A percentile compares a stretch with the other conserved stretches of the same genome.
phyloP scores from a whole-genome alignment of 1,140 invertebrate genomes.

The Zaprionus kolodkinae region DNA sequence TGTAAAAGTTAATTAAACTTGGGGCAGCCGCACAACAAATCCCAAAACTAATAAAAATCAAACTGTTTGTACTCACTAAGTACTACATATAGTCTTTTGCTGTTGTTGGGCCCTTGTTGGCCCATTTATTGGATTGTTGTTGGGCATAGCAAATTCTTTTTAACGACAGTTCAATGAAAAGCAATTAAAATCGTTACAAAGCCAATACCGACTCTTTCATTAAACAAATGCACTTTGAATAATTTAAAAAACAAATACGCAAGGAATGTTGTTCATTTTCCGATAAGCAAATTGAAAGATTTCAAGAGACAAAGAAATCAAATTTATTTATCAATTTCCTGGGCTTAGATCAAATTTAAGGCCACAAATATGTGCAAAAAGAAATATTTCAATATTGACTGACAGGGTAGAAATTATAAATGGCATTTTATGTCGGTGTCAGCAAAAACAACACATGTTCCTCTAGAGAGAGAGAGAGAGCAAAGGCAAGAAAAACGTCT shows the following conservation, averaged over 20 bases:
- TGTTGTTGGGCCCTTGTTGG: neutral
- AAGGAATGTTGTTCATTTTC: slow-evolving; percentile 8
- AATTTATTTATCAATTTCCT: slow-evolving; percentile 10
- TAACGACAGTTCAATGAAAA: slow-evolving; percentile 46
- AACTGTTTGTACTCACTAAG: slow-evolving; percentile 15
- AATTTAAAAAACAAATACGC: slow-evolving; percentile 8
- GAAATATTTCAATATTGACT: slow-evolving; percentile 4
- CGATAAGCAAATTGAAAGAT: slow-evolving; percentile 1
- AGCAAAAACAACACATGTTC: slow-evolving; percentile 17
- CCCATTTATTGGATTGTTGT: slow-evolving; percentile 19
- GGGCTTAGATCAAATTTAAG: neutral
- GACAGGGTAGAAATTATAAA: slow-evolving; percentile 37
- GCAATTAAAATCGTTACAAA: slow-evolving; percentile 44
- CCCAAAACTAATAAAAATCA: slow-evolving; percentile 62
- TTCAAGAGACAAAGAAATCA: neutral
- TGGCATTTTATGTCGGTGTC: slow-evolving; percentile 22
- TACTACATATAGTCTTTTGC: neutral
- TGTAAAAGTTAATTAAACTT: slow-evolving; percentile 65
- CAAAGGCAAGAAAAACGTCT: slow-evolving; percentile 5
- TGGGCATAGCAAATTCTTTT: neutral
- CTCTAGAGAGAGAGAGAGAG: neutral
- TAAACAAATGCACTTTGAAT: slow-evolving; percentile 1
- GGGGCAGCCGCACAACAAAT: slow-evolving; percentile 43
- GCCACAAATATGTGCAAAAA: neutral
- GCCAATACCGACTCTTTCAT: neutral